phyloP scores from a whole-genome alignment of 2,113 vertebrate genomes.

The Butastur rufipennis region DNA sequence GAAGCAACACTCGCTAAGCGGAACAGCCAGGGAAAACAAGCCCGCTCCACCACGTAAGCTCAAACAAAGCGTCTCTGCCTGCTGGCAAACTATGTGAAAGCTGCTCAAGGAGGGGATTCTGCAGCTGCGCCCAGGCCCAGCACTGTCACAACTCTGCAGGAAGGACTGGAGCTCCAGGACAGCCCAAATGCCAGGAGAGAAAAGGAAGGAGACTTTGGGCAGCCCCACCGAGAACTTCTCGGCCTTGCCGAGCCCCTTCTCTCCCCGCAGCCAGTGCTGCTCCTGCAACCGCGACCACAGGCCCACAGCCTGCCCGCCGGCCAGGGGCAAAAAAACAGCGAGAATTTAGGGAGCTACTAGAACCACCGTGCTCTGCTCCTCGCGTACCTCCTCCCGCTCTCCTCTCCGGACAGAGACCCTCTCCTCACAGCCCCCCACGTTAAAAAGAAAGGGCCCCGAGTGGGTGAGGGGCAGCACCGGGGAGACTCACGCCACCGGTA shows the following conservation, averaged over 20 bases:
- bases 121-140: not conserved
- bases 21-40: not conserved
- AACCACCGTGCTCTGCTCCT: not conserved
- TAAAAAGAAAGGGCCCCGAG: too few species aligned
- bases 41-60: fast-evolving
- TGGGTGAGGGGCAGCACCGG: not conserved
- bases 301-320: not conserved
- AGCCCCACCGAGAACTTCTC: not conserved
- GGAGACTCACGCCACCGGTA: not conserved
- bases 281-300: not conserved
- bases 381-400: not conserved
- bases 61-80: too few species aligned
- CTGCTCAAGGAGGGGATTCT: not conserved
- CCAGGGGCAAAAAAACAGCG: not conserved
- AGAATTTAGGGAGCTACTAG: not conserved
- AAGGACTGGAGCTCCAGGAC: not conserved
- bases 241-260: not conserved
- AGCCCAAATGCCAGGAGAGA: not conserved
- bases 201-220: not conserved
- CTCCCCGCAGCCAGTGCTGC: not conserved
- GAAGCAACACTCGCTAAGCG: fast-evolving
- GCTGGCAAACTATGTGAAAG: not conserved
- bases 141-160: too few species aligned
- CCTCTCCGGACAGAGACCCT: not conserved
- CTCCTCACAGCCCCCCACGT: not conserved